Conservation (phyloP, 1,140 invertebrate species). For the Drosophila gunungcola region DNA sequence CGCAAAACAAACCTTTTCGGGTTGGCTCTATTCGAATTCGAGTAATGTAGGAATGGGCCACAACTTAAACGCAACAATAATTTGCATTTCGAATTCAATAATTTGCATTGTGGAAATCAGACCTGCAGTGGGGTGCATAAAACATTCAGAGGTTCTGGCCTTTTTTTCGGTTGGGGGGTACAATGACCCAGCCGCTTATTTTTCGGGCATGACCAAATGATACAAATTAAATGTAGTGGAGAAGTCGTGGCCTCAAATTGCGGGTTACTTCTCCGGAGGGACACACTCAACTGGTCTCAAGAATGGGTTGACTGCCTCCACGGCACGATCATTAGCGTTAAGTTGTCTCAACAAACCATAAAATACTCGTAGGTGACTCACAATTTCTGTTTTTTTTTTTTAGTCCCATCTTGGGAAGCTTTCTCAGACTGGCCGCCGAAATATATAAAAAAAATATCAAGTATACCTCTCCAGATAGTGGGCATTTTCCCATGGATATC, state of each 20-base stretch:
- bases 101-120: slow-evolving; percentile 71
- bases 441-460: slow-evolving; percentile 33
- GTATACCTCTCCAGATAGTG: slow-evolving; percentile 9
- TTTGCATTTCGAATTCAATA: slow-evolving; percentile 77
- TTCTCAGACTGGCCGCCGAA: slow-evolving; percentile 3
- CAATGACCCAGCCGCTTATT: slow-evolving; percentile 15
- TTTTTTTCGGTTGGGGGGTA: slow-evolving; percentile 1
- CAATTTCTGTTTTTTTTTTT: neutral
- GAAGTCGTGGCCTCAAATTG: slow-evolving; percentile 62
- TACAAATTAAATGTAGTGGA: slow-evolving; percentile 64
- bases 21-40: slow-evolving; percentile 22
- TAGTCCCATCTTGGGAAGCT: neutral
- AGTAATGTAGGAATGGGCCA: slow-evolving; percentile 35
- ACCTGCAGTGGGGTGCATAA: slow-evolving; percentile 29
- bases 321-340: slow-evolving; percentile 32
- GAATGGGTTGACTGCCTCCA: slow-evolving; percentile 33
- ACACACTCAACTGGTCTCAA: slow-evolving; percentile 73
- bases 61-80: slow-evolving; percentile 69
- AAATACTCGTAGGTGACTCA: slow-evolving; percentile 35
- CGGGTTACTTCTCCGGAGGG: slow-evolving; percentile 66
- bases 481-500: slow-evolving; percentile 77
- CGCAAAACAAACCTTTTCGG: slow-evolving; percentile 16
- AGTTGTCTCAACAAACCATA: slow-evolving; percentile 32
- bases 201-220: slow-evolving; percentile 54
- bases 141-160: slow-evolving; percentile 35